Percentiles rank a stretch among this genome's conserved stretches.
Evolutionary conservation across 1,140 invertebrate genomes (phyloP).

Genomic region (Microplitis demolitor): DNA sequence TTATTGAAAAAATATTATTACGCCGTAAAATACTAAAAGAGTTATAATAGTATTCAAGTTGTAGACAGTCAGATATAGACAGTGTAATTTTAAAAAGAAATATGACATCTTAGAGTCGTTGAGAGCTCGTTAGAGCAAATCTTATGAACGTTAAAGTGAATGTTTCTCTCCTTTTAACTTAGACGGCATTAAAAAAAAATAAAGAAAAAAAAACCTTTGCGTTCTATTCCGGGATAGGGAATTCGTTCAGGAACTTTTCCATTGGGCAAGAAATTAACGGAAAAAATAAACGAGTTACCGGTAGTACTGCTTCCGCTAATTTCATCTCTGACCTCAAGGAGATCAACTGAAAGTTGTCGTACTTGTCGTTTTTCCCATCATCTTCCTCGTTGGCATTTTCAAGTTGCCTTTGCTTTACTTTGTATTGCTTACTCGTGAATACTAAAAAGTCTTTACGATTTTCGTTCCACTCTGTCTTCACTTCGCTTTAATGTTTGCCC

Average conservation of each 20-base stretch:
- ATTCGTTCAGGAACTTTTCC: neutral
- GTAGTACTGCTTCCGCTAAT: constrained; percentile 19
- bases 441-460: constrained; percentile 2
- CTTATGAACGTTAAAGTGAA: constrained; percentile 7
- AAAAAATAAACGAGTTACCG: constrained; percentile 6
- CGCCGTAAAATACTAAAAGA: too few species aligned
- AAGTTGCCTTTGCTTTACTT: neutral
- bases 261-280: neutral
- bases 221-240: neutral
- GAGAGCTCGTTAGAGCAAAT: constrained; percentile 23
- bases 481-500: too few species aligned
- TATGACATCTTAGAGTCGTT: neutral
- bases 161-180: neutral
- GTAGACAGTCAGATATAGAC: too few species aligned
- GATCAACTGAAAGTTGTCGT: neutral
- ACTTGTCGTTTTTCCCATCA: neutral
- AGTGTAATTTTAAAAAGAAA: too few species aligned
- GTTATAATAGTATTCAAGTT: too few species aligned
- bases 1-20: too few species aligned
- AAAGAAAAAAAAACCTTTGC: neutral
- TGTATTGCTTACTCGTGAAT: neutral
- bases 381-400: neutral
- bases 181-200: constrained; percentile 9
- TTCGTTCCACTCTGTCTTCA: neutral
- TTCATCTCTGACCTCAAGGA: constrained; percentile 20